Evolutionary conservation across 2,797 vertebrate genomes (phyloP), one percentile per base, ranked within the genome.

Genomic region (Sphaeramia orbicularis): DNA sequence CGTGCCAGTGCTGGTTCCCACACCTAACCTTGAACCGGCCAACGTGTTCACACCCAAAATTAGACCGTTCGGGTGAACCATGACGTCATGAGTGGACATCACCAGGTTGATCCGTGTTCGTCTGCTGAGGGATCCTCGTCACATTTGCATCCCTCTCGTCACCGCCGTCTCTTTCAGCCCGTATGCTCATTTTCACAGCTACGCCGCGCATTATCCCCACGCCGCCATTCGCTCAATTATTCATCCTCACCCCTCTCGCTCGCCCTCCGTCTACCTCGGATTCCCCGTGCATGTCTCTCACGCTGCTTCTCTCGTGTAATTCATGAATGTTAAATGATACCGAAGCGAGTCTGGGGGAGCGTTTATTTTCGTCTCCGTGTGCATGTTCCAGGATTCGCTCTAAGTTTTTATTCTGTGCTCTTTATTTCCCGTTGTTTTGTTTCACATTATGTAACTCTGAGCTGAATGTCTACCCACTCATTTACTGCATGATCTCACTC

Each of bases 211-310:
- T 76, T 80, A 58, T 77, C 73, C 37, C 42, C 43, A 37, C 41
- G 13, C 56, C 16, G 41, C 80, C 78, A 68, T 78, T 48, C 61
- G 47, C 37, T 86, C 63, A 70, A 74, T 87, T 81, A 89, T 86
- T 89, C 85, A 89, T 66, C 4, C 58, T 44, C 32, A 41, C 80
- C 70, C 61, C 77, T 76, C 74, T 76, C 38, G 27, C 60, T 70
- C 51, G 43, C 45, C 35, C 45, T 51, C 9, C 24, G 19, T 69
- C 58, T 18, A 1, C 49, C 63, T 37, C 24, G 24, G 60, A 41
- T 76, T 51, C 57, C 44, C 38, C 6, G 1, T 32, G 15, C 43
- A 11, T 8, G 15, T 60, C 38, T 78, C 50, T 58, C 52, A 15
- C 38, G 16, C 50, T 47, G 44, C 18, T 27, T 61, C 63, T 65